Evolutionary conservation across 2,888 invertebrate species (phyloP).

Genomic region (Volucella inflata): DNA sequence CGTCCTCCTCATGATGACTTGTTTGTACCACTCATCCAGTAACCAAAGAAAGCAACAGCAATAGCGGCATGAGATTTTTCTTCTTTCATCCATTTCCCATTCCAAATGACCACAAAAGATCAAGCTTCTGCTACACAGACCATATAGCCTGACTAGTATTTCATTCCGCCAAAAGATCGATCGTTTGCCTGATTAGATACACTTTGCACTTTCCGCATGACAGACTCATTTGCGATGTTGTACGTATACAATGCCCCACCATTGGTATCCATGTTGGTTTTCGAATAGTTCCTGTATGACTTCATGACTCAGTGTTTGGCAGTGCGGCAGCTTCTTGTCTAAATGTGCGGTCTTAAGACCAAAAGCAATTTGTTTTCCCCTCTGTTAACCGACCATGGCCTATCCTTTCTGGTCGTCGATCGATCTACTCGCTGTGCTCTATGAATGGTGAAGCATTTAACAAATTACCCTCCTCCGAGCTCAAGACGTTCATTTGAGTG

Average conservation of each 20-base stretch:
- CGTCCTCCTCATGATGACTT: too few relatives aligned
- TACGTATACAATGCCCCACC: slow-evolving; percentile 28
- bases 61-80: slow-evolving; percentile 15
- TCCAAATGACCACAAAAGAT: slow-evolving; percentile 22
- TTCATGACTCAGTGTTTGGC: slow-evolving; percentile 11
- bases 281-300: slow-evolving; percentile 12
- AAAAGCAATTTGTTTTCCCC: slow-evolving; percentile 26
- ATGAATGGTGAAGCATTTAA: slow-evolving; percentile 45
- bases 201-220: slow-evolving; percentile 69
- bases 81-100: slow-evolving; percentile 31
- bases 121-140: slow-evolving; percentile 36
- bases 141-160: slow-evolving; percentile 55
- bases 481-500: slow-evolving; percentile 22
- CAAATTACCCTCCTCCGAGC: slow-evolving; percentile 49
- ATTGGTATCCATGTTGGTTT: slow-evolving; percentile 3
- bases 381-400: not conserved
- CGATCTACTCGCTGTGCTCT: slow-evolving; percentile 26
- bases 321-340: slow-evolving; percentile 1
- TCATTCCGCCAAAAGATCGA: slow-evolving; percentile 63
- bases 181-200: slow-evolving; percentile 66
- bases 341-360: slow-evolving; percentile 24
- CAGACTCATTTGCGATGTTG: slow-evolving; percentile 56
- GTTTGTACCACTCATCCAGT: not conserved
- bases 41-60: not conserved
- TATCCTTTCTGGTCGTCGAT: not conserved